A percentile compares a stretch with the other conserved stretches of the same genome.
phyloP scores from a whole-genome alignment of 2,888 invertebrate species.

The Cryptosula pallasiana region DNA sequence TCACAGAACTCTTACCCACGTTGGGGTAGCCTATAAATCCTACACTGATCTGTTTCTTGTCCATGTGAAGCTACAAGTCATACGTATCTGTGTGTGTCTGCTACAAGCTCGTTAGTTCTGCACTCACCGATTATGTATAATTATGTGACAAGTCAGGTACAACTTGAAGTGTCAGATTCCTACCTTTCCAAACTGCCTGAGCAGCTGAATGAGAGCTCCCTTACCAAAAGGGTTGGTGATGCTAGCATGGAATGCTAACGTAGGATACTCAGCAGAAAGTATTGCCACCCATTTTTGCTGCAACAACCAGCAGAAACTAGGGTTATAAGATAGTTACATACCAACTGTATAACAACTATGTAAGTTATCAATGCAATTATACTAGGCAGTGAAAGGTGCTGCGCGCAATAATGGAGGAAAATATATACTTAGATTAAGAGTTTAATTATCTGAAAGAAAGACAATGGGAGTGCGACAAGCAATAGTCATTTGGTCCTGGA shows the following conservation, averaged over 20 bases:
- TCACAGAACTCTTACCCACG: constrained; percentile 95
- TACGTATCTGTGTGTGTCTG: too few species aligned
- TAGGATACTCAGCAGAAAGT: constrained; percentile 89
- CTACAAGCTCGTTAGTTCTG: too few species aligned
- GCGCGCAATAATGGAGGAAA: too few species aligned
- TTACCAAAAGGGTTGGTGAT: constrained; percentile 97
- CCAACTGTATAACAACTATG: not conserved
- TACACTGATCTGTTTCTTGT: constrained; percentile 97
- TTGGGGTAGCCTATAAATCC: constrained; percentile 99
- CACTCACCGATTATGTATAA: not conserved
- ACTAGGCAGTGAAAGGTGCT: too few species aligned
- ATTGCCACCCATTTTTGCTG: constrained; percentile 90
- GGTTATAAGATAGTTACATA: constrained; percentile 30
- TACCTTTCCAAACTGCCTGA: constrained; percentile 85
- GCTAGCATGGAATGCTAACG: constrained; percentile 97
- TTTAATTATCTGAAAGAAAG: too few species aligned
- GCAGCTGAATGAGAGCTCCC: constrained; percentile 88
- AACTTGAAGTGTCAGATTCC: constrained; percentile 19
- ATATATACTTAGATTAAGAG: too few species aligned
- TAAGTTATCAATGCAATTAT: too few species aligned
- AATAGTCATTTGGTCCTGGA: too few species aligned
- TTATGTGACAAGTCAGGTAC: not conserved
- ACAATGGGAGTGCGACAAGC: too few species aligned
- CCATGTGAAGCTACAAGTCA: constrained; percentile 73
- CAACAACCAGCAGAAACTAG: too few species aligned